phyloP scores from a whole-genome alignment of 2,113 vertebrate genomes.

The Catharus minimus region DNA sequence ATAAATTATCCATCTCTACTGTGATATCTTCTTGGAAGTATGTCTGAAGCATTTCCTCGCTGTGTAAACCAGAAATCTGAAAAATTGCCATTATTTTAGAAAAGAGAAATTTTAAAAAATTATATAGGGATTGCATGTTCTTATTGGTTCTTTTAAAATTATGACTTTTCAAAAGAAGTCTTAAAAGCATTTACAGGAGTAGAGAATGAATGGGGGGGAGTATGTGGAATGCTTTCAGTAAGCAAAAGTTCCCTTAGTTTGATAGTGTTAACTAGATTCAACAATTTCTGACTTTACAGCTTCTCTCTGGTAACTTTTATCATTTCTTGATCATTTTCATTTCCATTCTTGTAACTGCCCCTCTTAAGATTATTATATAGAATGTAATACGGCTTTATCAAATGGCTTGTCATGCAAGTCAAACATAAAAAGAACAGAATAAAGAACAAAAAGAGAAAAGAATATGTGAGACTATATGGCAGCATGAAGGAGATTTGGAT shows the following conservation, averaged over 20 bases:
- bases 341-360: conserved; percentile 43
- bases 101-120: conserved; percentile 65
- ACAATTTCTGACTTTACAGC: conserved; percentile 47
- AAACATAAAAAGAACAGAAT: neutral
- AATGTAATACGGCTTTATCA: conserved; percentile 54
- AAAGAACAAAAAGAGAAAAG: neutral
- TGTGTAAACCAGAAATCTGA: conserved; percentile 75
- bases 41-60: conserved; percentile 63
- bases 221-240: conserved; percentile 11
- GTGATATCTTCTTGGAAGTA: conserved; percentile 45
- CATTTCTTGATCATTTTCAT: conserved; percentile 37
- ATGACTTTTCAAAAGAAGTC: conserved; percentile 56
- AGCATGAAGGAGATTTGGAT: neutral
- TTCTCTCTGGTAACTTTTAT: conserved; percentile 14
- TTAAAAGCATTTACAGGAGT: conserved; percentile 70
- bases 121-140: conserved; percentile 67
- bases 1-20: conserved; percentile 14
- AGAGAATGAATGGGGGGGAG: fast-evolving
- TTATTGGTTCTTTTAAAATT: conserved; percentile 74
- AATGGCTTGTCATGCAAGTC: neutral
- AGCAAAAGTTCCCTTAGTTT: neutral
- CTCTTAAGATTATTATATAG: conserved; percentile 25
- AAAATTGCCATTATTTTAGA: conserved; percentile 75
- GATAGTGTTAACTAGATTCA: conserved; percentile 60
- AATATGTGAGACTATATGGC: neutral